Evolutionary conservation across 2,888 invertebrate species (phyloP).

Genomic region (Cephus rjabovi): DNA sequence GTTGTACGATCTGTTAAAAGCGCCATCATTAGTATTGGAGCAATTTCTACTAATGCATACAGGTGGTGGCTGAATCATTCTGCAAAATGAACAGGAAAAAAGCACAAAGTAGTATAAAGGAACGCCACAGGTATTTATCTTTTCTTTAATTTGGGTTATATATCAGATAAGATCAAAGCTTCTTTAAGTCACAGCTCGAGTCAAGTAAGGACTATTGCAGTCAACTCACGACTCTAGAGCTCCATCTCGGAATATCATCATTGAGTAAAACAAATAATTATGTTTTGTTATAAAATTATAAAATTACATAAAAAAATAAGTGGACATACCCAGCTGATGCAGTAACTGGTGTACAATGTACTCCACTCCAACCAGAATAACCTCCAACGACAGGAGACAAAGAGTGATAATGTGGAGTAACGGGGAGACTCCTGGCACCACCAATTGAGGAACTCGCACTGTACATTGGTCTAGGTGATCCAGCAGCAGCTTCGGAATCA

Average conservation of each 20-base stretch:
- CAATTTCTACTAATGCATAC: constrained; percentile 52
- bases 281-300: not conserved
- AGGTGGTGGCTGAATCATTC: constrained; percentile 52
- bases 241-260: constrained; percentile 58
- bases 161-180: constrained; percentile 63
- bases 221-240: constrained; percentile 59
- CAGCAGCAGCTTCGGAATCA: constrained; percentile 52
- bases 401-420: constrained; percentile 59
- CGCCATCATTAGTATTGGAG: constrained; percentile 46
- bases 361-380: constrained; percentile 55
- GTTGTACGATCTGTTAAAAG: constrained; percentile 52
- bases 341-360: constrained; percentile 51
- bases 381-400: constrained; percentile 55
- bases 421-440: constrained; percentile 59
- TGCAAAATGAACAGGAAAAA: constrained; percentile 27
- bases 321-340: constrained; percentile 45
- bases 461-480: constrained; percentile 60
- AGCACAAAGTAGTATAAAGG: not conserved
- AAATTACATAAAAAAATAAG: not conserved
- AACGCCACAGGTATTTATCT: not conserved
- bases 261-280: constrained; percentile 13
- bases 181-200: constrained; percentile 49
- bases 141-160: not conserved
- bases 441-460: constrained; percentile 50
- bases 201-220: constrained; percentile 48